phyloP scores from a whole-genome alignment of 2,888 invertebrate genomes.

The Orchestes rusci region DNA sequence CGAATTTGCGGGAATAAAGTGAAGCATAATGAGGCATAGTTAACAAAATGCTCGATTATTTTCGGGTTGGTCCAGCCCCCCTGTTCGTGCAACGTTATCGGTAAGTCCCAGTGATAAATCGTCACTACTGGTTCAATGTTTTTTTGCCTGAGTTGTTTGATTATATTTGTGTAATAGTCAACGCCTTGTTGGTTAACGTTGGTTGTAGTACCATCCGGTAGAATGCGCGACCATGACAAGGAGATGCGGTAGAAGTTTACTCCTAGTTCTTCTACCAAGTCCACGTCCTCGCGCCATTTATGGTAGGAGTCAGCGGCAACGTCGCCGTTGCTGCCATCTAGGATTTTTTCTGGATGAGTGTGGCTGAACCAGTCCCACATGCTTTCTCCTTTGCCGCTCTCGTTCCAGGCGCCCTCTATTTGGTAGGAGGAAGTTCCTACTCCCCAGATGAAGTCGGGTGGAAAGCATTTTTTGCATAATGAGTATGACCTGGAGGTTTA shows the following conservation, averaged over 20 bases:
- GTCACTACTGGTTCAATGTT: slow-evolving; percentile 54
- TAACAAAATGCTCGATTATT: slow-evolving; percentile 53
- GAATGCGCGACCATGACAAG: slow-evolving; percentile 67
- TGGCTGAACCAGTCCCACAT: slow-evolving; percentile 54
- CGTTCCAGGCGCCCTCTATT: slow-evolving; percentile 35
- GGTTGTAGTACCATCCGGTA: slow-evolving; percentile 62
- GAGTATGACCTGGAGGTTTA: slow-evolving; percentile 5
- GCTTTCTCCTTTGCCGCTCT: too few relatives aligned
- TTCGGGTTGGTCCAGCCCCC: slow-evolving; percentile 60
- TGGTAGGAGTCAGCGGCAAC: slow-evolving; percentile 65
- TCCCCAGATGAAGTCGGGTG: slow-evolving; percentile 29
- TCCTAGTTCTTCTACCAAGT: slow-evolving; percentile 55
- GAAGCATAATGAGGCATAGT: slow-evolving; percentile 51
- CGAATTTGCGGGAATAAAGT: slow-evolving; percentile 51
- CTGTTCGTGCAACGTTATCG: slow-evolving; percentile 42
- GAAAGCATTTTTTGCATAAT: slow-evolving; percentile 32
- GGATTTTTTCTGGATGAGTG: slow-evolving; percentile 46
- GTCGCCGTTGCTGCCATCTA: slow-evolving; percentile 54
- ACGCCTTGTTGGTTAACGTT: slow-evolving; percentile 63
- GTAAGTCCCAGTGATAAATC: slow-evolving; percentile 49
- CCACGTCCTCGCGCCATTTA: slow-evolving; percentile 56
- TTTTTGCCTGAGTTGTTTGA: slow-evolving; percentile 11
- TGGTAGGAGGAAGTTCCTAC: slow-evolving; percentile 35
- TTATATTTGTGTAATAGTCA: slow-evolving; percentile 72
- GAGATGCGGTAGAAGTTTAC: slow-evolving; percentile 66